Base-by-base conservation (phyloP, 1,140 invertebrate species). In the Polypedilum vanderplanki region DNA sequence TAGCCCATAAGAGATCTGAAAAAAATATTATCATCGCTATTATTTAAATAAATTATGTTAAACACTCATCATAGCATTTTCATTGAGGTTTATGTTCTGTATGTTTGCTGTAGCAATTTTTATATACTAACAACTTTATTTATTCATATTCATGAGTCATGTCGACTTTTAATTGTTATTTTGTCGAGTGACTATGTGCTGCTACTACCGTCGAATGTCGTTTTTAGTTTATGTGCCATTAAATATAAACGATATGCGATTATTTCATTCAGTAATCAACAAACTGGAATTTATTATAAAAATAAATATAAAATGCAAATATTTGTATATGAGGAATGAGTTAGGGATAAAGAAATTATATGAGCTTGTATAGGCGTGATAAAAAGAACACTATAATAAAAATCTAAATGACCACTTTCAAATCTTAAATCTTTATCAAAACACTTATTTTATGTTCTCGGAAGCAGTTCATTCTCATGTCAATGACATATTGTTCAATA, bases 251-350 rank as follows among this genome's bases (percentile, higher is more conserved):
- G 65, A 70, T 70, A 70, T 70, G 65, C 65, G 15, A 70, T 70
- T 70, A 70, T 70, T 70, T 70, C n/a, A 70, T n/a, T 70, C 65
- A 70, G 65, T 70, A 70, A 70, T 70, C 65, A 70, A 70, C 65
- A 70, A 70, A 70, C 65, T 70, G 65, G 65, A 70, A 70, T 70
- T 70, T 70, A 70, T 70, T 70, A 22, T 70, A 70, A 70, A 70
- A 70, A 18, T 18, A 70, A 57, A 57, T 57, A 57, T n/a, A 57
- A 57, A 57, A 57, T 57, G 46, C 46, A 57, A 57, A 57, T 57
- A n/a, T 57, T 12, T 57, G 46, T 33, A 33, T 33, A 57, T 57
- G 46, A n/a, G 46, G 15, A 57, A n/a, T 57, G 46, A n/a, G 46
- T 12, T 57, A n/a, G 12, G 46, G 46, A 57, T 57, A 12, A 57